phyloP scores from a whole-genome alignment of 2,797 vertebrate genomes.

The Enteromius fasciolatus region DNA sequence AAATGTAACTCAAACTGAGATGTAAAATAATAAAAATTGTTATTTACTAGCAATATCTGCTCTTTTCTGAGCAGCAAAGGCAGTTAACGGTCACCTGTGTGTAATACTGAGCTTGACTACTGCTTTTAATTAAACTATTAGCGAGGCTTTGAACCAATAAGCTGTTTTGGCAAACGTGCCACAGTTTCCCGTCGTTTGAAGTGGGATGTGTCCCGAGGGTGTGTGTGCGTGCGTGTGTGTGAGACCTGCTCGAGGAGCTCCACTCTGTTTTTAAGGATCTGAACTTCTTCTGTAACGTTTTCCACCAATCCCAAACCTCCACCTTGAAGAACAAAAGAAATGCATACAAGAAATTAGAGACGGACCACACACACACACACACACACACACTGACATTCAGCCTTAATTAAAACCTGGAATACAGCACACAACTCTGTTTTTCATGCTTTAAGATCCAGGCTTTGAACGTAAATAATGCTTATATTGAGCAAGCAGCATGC shows the following conservation, averaged over 20 bases:
- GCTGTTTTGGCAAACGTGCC: neutral
- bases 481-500: neutral
- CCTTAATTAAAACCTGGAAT: constrained; percentile 3
- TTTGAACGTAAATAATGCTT: neutral
- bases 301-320: constrained; percentile 66
- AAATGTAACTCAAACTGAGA: no score
- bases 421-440: neutral
- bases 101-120: constrained; percentile 11
- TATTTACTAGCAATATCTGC: no score
- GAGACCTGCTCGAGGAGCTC: constrained; percentile 88
- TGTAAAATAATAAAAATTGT: no score
- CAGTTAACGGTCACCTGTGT: neutral
- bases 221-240: constrained; percentile 33
- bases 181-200: neutral
- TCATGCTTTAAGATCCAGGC: neutral
- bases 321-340: constrained; percentile 61
- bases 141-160: constrained; percentile 30
- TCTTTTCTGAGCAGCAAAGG: neutral
- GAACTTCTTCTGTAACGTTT: constrained; percentile 82
- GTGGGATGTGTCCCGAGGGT: neutral
- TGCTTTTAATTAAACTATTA: constrained; percentile 45
- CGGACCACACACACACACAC: constrained; percentile 30
- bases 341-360: constrained; percentile 39
- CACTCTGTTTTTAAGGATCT: constrained; percentile 82
- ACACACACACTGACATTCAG: constrained; percentile 28